Evolutionary conservation across 2,888 invertebrate genomes (phyloP).

Genomic region (Harmothoe impar): DNA sequence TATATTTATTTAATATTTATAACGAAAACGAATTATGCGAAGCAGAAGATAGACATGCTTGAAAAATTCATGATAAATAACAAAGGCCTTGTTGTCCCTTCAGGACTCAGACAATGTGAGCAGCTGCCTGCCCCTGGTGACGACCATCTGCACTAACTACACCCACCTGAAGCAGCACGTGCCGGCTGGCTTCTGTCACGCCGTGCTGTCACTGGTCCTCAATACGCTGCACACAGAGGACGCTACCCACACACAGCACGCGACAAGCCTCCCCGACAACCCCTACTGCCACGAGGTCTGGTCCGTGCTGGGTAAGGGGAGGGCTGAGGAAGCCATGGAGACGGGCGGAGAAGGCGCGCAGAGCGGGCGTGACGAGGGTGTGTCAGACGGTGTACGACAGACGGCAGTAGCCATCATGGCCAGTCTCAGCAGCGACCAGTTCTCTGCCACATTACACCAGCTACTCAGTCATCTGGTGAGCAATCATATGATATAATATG

Average conservation of each 20-base stretch:
- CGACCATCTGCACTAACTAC: slow-evolving; percentile 21
- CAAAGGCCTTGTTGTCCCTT: no score
- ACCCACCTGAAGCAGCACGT: background rate
- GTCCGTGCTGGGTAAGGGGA: background rate
- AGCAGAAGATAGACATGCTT: no score
- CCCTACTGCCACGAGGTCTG: background rate
- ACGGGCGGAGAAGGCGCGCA: background rate
- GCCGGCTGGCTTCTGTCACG: background rate
- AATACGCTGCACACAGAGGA: background rate
- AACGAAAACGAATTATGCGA: no score
- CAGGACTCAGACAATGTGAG: background rate
- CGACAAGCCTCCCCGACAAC: background rate
- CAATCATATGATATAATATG: no score
- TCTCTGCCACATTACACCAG: background rate
- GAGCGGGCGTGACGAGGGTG: background rate
- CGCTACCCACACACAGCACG: no score
- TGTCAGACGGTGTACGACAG: no score
- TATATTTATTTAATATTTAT: no score
- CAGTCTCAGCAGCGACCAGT: background rate
- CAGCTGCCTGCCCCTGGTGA: slow-evolving; percentile 43
- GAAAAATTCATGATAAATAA: no score
- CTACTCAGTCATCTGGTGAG: slow-evolving; percentile 13
- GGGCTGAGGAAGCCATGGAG: slow-evolving; percentile 1
- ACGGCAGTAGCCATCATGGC: slow-evolving; percentile 33
- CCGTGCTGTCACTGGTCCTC: background rate